phyloP scores from a whole-genome alignment of 2,888 invertebrate genomes.

The Paralinhomoeus sp. region DNA sequence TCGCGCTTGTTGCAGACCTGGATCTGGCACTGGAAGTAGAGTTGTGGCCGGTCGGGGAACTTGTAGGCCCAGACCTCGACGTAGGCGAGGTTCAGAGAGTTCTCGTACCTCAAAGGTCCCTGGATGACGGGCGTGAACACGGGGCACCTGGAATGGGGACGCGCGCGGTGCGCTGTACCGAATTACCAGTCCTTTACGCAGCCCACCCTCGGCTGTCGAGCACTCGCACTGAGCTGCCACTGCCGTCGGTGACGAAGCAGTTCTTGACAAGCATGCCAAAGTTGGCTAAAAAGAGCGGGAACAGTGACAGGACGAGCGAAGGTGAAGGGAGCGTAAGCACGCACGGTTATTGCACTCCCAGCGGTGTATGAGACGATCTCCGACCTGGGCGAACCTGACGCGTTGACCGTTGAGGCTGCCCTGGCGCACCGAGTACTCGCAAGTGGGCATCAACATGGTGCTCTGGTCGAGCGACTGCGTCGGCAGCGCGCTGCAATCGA shows the following conservation, averaged over 20 bases:
- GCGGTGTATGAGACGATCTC: slow-evolving; percentile 13
- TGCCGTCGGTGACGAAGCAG: slow-evolving; percentile 11
- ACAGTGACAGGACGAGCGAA: too few species aligned
- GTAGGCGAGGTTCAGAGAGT: slow-evolving; percentile 14
- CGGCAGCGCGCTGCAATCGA: slow-evolving; percentile 9
- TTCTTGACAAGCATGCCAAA: slow-evolving; percentile 17
- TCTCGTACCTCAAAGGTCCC: slow-evolving; percentile 13
- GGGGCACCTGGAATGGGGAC: slow-evolving; percentile 15
- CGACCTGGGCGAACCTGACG: slow-evolving; percentile 10
- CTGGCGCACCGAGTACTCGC: slow-evolving; percentile 13
- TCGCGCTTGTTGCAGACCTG: slow-evolving; percentile 17
- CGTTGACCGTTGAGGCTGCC: slow-evolving; percentile 12
- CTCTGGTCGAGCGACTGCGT: slow-evolving; percentile 12
- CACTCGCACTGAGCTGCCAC: slow-evolving; percentile 8
- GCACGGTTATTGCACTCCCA: slow-evolving; percentile 17
- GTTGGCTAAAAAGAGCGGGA: slow-evolving; percentile 9
- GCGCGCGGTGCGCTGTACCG: too few species aligned
- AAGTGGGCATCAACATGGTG: slow-evolving; percentile 12
- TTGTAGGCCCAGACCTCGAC: slow-evolving; percentile 16
- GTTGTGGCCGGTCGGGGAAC: slow-evolving; percentile 15
- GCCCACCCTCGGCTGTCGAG: slow-evolving; percentile 12
- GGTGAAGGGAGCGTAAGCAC: background rate
- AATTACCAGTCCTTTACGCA: too few species aligned
- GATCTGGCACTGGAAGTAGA: slow-evolving; percentile 20
- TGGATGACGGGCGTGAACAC: slow-evolving; percentile 13